phyloP scores from a whole-genome alignment of 1,140 invertebrate genomes.

The Xylocopa sonorina region DNA sequence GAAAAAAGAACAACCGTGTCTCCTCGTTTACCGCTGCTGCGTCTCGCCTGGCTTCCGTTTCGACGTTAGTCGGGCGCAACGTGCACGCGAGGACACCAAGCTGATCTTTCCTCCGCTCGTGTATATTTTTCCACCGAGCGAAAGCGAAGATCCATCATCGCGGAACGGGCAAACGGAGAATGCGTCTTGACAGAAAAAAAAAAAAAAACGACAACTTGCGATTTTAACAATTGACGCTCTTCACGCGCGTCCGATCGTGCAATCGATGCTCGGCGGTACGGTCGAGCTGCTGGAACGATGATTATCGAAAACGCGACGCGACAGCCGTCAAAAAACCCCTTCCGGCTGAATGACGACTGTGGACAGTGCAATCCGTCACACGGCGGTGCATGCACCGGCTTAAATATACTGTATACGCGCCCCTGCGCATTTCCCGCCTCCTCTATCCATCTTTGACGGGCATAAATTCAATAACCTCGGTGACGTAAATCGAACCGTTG shows the following conservation, averaged over 20 bases:
- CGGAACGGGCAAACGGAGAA: neutral
- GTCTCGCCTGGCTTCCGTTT: neutral
- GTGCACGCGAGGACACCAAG: too few relatives aligned
- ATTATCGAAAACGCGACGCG: neutral
- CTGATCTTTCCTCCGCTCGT: too few relatives aligned
- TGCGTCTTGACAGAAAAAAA: neutral
- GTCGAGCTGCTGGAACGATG: neutral
- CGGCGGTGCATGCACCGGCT: neutral
- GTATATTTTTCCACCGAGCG: too few relatives aligned
- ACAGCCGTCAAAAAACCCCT: conserved; percentile 18
- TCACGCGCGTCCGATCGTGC: neutral
- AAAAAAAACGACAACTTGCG: neutral
- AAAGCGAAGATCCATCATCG: too few relatives aligned
- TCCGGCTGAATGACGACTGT: neutral
- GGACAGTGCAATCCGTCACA: conserved; percentile 12
- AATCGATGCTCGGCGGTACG: neutral
- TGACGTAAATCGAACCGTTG: conserved; percentile 55
- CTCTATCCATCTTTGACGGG: conserved; percentile 47
- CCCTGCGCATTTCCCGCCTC: conserved; percentile 30
- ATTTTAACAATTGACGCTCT: neutral
- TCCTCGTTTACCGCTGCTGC: neutral
- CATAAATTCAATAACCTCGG: conserved; percentile 45
- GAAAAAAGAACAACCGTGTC: conserved; percentile 39
- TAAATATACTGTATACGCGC: conserved; percentile 10
- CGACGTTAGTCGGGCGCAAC: neutral